Percentiles rank a stretch among this genome's conserved stretches.
These are phyloP conservation scores for Ptilonorhynchus violaceus DNA, from an alignment of 2,113 vertebrate genomes.

Conservation along the genomic window DNA sequence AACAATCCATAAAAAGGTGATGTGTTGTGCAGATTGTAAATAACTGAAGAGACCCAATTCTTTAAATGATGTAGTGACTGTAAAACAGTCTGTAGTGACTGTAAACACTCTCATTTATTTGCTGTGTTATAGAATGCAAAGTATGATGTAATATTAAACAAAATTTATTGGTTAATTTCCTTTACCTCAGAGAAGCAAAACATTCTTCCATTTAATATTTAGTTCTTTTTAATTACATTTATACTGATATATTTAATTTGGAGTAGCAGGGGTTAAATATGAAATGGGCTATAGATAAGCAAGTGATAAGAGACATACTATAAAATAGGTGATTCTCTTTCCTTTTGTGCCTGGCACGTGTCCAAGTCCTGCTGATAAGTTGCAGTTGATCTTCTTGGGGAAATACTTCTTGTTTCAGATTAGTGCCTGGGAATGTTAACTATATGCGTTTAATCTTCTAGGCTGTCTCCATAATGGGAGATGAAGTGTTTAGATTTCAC, in stretches of 20 bases:
- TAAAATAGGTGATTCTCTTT: neutral
- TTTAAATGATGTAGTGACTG: neutral
- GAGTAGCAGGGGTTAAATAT: neutral
- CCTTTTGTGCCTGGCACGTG: neutral
- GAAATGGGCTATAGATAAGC: neutral
- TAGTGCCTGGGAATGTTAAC: neutral
- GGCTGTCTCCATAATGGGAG: slow-evolving; percentile 91
- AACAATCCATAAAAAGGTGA: slow-evolving; percentile 90
- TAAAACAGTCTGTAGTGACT: too few species aligned
- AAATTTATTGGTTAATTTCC: neutral
- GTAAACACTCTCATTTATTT: neutral
- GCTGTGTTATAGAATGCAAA: neutral
- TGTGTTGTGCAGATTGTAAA: neutral
- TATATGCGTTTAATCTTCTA: slow-evolving; percentile 39
- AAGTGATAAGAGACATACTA: neutral
- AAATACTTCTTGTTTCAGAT: neutral
- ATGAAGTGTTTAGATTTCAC: slow-evolving; percentile 92
- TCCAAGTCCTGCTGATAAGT: neutral
- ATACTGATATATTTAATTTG: neutral
- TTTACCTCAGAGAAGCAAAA: neutral
- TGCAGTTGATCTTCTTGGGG: neutral
- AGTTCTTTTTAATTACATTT: neutral
- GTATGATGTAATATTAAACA: fast-evolving
- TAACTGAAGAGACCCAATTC: neutral
- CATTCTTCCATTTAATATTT: neutral